Base-by-base conservation (phyloP, 1,140 invertebrate species). In the Drosophila ambigua region DNA sequence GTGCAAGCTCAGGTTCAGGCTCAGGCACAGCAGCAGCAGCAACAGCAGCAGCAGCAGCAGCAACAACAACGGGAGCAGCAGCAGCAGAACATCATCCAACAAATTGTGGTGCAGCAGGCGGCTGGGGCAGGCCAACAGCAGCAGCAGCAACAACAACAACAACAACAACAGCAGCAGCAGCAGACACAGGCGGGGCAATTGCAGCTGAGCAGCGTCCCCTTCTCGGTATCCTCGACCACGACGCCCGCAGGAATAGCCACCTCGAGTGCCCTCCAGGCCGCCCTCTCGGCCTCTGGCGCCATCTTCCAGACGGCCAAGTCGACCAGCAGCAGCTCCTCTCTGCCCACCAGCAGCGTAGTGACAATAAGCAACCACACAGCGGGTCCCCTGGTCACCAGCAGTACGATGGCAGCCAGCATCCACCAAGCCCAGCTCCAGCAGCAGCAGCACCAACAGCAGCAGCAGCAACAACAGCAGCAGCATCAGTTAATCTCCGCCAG, bases 201-300 rank as follows among this genome's bases (percentile, higher is more conserved):
- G 43, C 81, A 84, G 43, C 59, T 85, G 0, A 81, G 57, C 7
- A 77, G 59, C 59, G 73, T 93, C 60, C 89, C 92, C 75, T 80
- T 92, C 75, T 93, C 92, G 43, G 79, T 94, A 83, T 87, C 92
- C 76, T 82, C 92, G 58, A 68, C 93, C 87, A 71, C 93, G 91
- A 87, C 93, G 75, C 78, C 93, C 75, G 92, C 77, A 2, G 88
- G 80, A 26, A 90, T 91, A 50, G 90, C 90, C 44, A 83, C 90
- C 6, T 91, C 90, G 6, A 84, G 77, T 75, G 82, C 77, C 15
- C 54, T 88, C 24, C 83, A 88, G 49, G 83, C 83, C 11, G 83
- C 83, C 0, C 48, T 82, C 4, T 60, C 75, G 0, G 69, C 82
- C 0, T 68, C 71, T 0, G 82, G 82, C 4, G 59, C 82, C 6